Conservation (phyloP, 2,113 vertebrate species). For the Lagopus leucura region DNA sequence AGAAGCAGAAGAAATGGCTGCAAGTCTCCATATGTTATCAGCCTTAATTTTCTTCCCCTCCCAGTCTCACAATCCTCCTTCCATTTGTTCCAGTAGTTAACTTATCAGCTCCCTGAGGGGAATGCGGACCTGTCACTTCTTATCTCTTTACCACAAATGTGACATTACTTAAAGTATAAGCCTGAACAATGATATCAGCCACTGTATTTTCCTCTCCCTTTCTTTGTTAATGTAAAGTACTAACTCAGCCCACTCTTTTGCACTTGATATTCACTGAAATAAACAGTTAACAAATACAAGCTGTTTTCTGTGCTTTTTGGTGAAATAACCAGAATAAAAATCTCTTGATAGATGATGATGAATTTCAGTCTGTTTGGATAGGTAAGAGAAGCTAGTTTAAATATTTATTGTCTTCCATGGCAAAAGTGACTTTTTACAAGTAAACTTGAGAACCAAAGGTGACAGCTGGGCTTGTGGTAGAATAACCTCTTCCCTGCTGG, state of each 20-base stretch:
- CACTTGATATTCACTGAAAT: background rate
- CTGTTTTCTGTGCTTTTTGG: background rate
- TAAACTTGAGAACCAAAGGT: background rate
- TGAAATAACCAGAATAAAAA: background rate
- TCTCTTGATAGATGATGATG: background rate
- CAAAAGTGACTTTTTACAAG: background rate
- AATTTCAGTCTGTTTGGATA: background rate
- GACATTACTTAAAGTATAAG: background rate
- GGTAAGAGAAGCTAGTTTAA: background rate
- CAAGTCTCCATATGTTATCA: constrained; percentile 9
- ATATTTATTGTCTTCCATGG: background rate
- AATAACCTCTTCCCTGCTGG: background rate
- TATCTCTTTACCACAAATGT: constrained; percentile 9
- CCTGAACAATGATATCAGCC: background rate
- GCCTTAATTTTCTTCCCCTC: constrained; percentile 15
- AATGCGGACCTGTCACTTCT: background rate
- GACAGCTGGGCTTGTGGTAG: background rate
- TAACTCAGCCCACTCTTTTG: background rate
- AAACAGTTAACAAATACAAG: constrained; percentile 29
- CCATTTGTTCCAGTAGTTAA: constrained; percentile 13
- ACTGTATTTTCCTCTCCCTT: background rate
- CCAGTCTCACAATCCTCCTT: constrained; percentile 14
- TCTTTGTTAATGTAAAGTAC: background rate
- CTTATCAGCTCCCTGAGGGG: constrained; percentile 6
- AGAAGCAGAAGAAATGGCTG: constrained; percentile 12